Base-by-base conservation (phyloP, 1,140 invertebrate species). In the Notospermus geniculatus region DNA sequence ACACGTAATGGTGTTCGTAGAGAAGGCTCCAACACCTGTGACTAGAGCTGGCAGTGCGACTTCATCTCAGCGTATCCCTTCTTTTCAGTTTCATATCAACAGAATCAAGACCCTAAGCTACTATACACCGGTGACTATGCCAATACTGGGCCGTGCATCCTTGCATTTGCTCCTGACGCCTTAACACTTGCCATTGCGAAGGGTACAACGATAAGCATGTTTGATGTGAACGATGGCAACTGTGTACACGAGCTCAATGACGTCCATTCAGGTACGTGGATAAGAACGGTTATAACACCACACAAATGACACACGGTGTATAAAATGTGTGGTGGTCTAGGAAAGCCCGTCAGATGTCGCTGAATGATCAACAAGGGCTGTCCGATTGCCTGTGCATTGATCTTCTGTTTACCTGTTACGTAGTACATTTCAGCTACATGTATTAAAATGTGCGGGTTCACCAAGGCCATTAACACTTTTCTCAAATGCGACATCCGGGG, bases 71-170 rank as follows among this genome's bases (percentile, higher is more conserved):
- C n/a, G n/a, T n/a, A n/a, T n/a, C n/a, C n/a, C n/a, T n/a, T n/a
- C 70, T 68, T 85, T 83, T 22, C 81, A 92, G 90, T 92, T 74
- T 87, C 91, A 71, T 92, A 88, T 73, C 81, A 85, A 27, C 87
- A 88, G 75, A 89, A 89, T 2, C 89, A 92, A 80, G 89, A 90
- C 63, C 88, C 90, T 1, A 87, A 87, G 69, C 77, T 91, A 30
- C 72, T 91, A 50, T 83, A 82, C 54, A 87, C 85, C 11, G 87
- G 87, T 13, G 80, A 77, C 17, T 88, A 78, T 55, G 61, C 43
- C n/a, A 60, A 67, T 39, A 62, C 65, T 32, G 71, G 69, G 17
- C 69, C 71, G 9, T 68, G 69, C 15, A 59, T 77, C 19, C 85
- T 90, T 63, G 85, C 87, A 2, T 76, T 93, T 29, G 90, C 90